Evolutionary conservation across 2,113 vertebrate species (phyloP), one percentile per base, ranked within the genome.

Genomic region (Cricetomys ansorgei): DNA sequence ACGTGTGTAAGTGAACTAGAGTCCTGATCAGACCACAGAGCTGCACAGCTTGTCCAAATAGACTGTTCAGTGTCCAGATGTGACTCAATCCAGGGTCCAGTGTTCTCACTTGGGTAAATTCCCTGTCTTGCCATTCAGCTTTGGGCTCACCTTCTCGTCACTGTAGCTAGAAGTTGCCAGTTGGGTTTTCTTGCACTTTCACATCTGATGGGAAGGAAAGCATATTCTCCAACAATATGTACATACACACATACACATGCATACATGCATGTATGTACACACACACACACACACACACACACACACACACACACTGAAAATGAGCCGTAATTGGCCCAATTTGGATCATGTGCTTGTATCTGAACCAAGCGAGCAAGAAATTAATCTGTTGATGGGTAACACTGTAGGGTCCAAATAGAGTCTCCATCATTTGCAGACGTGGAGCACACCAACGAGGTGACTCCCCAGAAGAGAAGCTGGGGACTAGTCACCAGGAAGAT

Each of bases 211-310:
- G 55, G 89, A 85, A 88, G 27, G 50, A 95, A 90, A 80, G 25
- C 5, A 64, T 7, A n/a, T 17, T 67, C 11, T 95, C 37, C 37
- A 94, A 6, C 12, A 45, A 45, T 4, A 1, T 12, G 4, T 4
- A 4, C 2, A 2, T 9, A 9, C 9, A 16, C 11, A 19, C 37
- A 67, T 3, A n/a, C 31, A 31, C 23, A 23, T 5, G 8, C 7
- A 34, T 31, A 67, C 7, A 40, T 21, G 17, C 17, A 21, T 40
- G 48, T 29, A 37, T 29, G 23, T 29, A 50, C 37, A 69, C 59
- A 67, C 25, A 11, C 40, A 48, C 7, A 6, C 27, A 15, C 17
- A 40, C 40, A 31, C 8, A 13, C 19, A 55, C 59, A 19, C 65
- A 76, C 48, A 85, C 37, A n/a, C n/a, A n/a, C n/a, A n/a, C n/a